Evolutionary conservation across 2,888 invertebrate genomes (phyloP).

Genomic region (Ephialtes manifestator): DNA sequence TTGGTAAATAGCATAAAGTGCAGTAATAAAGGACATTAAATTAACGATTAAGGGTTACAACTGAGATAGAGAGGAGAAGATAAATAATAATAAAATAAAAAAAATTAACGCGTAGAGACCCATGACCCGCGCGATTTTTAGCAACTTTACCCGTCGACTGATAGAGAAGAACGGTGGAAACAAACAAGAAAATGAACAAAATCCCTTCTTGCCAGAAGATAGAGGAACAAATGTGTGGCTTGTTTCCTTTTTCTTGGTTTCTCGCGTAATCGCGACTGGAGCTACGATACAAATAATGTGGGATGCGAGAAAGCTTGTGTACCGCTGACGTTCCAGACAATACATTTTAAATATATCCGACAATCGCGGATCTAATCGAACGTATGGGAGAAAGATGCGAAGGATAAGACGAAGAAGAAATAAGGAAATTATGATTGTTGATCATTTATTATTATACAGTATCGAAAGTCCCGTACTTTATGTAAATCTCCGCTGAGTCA

Average conservation of each 20-base stretch:
- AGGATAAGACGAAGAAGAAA: conserved; percentile 33
- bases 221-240: conserved; percentile 29
- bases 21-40: conserved; percentile 62
- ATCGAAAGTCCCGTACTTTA: conserved; percentile 53
- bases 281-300: conserved; percentile 4
- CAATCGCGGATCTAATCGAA: conserved; percentile 11
- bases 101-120: conserved; percentile 61
- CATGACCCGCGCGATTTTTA: conserved; percentile 65
- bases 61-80: conserved; percentile 6
- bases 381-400: conserved; percentile 1
- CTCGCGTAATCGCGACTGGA: conserved; percentile 32
- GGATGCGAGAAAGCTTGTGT: conserved; percentile 35
- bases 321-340: conserved; percentile 57
- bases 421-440: conserved; percentile 56
- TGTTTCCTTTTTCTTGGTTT: conserved; percentile 34
- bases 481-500: conserved; percentile 36
- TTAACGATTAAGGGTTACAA: conserved; percentile 50
- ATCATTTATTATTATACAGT: conserved; percentile 63
- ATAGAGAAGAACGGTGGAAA: conserved; percentile 47
- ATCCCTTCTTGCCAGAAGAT: conserved; percentile 51
- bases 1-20: conserved; percentile 71
- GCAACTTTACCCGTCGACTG: conserved; percentile 62
- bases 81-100: conserved; percentile 12
- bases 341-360: conserved; percentile 53
- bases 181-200: conserved; percentile 13